phyloP scores from a whole-genome alignment of 2,113 vertebrate species.

The Apus apus region DNA sequence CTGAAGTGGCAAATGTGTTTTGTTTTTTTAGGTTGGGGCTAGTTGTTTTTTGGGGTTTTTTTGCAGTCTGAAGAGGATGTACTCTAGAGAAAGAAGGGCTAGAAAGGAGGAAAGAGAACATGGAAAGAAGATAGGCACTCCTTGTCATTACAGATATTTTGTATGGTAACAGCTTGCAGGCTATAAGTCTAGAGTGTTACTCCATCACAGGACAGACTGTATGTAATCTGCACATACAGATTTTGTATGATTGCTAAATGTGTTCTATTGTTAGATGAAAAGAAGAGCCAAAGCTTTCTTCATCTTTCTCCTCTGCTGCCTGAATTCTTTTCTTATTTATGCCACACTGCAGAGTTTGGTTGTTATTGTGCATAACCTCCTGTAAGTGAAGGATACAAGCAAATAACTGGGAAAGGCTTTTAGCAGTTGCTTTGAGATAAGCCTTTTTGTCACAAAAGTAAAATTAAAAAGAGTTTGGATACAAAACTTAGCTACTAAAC shows the following conservation, averaged over 20 bases:
- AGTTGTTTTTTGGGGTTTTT: neutral
- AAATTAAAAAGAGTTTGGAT: neutral
- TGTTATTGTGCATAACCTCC: neutral
- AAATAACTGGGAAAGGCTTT: neutral
- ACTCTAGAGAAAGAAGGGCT: accelerated
- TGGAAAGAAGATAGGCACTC: neutral
- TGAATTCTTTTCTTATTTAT: neutral
- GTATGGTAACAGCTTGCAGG: neutral
- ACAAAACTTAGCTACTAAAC: neutral
- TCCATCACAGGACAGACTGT: neutral
- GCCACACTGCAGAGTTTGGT: neutral
- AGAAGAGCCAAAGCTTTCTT: neutral
- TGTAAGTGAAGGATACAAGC: neutral
- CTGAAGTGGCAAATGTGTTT: neutral
- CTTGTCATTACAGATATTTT: neutral
- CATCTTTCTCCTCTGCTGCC: neutral
- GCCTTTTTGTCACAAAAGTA: neutral
- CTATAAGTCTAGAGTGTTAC: neutral
- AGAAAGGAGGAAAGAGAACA: neutral
- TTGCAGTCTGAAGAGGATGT: neutral
- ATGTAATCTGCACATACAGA: neutral
- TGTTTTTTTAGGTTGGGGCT: neutral
- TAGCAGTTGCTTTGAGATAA: neutral
- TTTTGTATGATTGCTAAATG: neutral
- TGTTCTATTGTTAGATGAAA: neutral